phyloP scores from a whole-genome alignment of 2,113 vertebrate species.

The Cyrtonyx montezumae region DNA sequence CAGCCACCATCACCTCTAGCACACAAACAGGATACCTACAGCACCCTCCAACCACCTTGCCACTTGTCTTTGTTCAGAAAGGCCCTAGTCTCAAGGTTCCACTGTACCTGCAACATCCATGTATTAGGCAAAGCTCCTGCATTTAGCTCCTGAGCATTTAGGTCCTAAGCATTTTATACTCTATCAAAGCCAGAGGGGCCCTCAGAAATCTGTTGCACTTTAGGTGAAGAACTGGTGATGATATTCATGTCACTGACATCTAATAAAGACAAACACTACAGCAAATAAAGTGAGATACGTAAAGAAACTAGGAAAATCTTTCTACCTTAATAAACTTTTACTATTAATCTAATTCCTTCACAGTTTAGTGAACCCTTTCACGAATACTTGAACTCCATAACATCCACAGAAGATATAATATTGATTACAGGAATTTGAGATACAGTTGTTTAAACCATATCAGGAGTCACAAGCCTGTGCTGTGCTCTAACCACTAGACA shows the following conservation, averaged over 20 bases:
- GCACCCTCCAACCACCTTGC: rapidly evolving
- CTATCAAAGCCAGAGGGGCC: background rate
- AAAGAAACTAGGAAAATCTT: background rate
- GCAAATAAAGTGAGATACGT: background rate
- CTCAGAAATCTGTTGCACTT: rapidly evolving
- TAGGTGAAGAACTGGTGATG: background rate
- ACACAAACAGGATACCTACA: rapidly evolving
- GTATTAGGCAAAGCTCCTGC: background rate
- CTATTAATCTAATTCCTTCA: background rate
- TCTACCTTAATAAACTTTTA: background rate
- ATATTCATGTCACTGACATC: rapidly evolving
- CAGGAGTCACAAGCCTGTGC: background rate
- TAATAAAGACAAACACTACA: background rate
- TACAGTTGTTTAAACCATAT: background rate
- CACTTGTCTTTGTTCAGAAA: background rate
- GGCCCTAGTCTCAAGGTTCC: background rate
- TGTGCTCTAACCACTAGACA: background rate
- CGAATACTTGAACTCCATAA: background rate
- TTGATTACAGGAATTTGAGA: background rate
- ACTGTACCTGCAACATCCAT: too few species aligned
- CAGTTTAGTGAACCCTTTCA: background rate
- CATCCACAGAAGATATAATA: background rate
- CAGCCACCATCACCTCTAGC: background rate
- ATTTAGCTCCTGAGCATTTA: too few species aligned
- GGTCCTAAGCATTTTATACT: background rate